Evolutionary conservation across 2,113 vertebrate genomes (phyloP).

Genomic region (Shinisaurus crocodilurus): DNA sequence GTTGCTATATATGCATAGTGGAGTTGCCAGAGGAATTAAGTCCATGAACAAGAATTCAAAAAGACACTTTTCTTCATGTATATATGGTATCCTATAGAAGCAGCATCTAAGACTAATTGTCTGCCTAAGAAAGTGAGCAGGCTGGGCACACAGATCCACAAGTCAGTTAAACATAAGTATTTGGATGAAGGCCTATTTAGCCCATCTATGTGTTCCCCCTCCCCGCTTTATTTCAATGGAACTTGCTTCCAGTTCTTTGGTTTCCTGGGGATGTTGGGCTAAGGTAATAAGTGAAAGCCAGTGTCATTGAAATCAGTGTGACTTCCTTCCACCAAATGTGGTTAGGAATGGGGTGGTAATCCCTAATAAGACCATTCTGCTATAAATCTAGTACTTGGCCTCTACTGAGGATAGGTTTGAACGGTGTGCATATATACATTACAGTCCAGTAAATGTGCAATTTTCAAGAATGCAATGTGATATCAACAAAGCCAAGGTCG

Average conservation of each 20-base stretch:
- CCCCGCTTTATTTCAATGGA: neutral
- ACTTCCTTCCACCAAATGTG: neutral
- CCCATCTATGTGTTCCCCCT: neutral
- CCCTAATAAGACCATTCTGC: neutral
- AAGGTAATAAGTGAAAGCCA: neutral
- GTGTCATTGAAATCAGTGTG: neutral
- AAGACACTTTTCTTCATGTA: slow-evolving; percentile 51
- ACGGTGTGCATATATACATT: neutral
- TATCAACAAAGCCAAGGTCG: slow-evolving; percentile 48
- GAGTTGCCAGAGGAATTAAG: slow-evolving; percentile 22
- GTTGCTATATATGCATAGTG: neutral
- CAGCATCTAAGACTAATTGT: slow-evolving; percentile 37
- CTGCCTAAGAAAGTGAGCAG: slow-evolving; percentile 55
- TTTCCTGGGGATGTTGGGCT: neutral
- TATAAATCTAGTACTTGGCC: neutral
- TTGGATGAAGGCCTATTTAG: neutral
- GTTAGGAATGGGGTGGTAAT: slow-evolving; percentile 12
- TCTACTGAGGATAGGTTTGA: neutral
- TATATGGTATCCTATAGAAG: neutral
- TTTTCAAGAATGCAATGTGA: neutral
- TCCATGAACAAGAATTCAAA: slow-evolving; percentile 19
- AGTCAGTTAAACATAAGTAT: slow-evolving; percentile 22
- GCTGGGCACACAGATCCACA: slow-evolving; percentile 13
- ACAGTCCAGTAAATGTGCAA: neutral
- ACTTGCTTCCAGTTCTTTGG: neutral